Base-by-base conservation (phyloP, 1,140 invertebrate genomes). In the Drosophila hydei region DNA sequence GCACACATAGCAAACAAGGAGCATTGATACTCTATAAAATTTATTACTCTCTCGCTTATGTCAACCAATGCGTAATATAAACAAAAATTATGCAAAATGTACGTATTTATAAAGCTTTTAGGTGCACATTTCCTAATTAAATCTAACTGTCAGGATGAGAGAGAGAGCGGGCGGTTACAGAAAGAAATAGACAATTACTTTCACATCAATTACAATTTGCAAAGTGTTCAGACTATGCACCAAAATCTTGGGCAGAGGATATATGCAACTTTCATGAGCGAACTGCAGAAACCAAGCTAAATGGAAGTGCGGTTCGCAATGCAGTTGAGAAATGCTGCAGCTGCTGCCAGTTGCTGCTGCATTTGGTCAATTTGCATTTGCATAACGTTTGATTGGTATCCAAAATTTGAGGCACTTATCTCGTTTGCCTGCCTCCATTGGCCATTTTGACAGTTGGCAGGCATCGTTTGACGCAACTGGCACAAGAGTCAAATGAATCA, bases 351-450 rank as follows among this genome's bases (percentile, higher is more conserved):
- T 67, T 70, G 71, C 56, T 77, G 75, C 63, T 84, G 60, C 80
- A 85, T 73, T 79, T 85, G 79, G 72, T 76, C 76, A 85, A 85
- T 84, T 84, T 79, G 74, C 76, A 84, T 84, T 84, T 84, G 73
- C 72, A 79, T 87, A 87, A 77, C 77, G 62, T 80, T 84, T 77
- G 77, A 79, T 87, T 84, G 79, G 80, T 65, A 59, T 48, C 59
- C 59, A 47, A 33, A 55, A n/a, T 48, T 33, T 47, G 12, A 27
- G 40, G 62, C 69, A 72, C 62, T 72, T 72, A 59, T 18, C 69
- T 9, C 25, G 58, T 14, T 19, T 21, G 7, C n/a, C 45, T 63
- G 40, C 47, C 43, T 52, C 23, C n/a, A 14, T 42, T 43, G 42
- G 45, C 43, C 43, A 67, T 51, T 25, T 30, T 68, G 64, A 38